These are phyloP conservation scores for Selenia dentaria DNA, from an alignment of 2,888 invertebrate species.

Conservation along the genomic window DNA sequence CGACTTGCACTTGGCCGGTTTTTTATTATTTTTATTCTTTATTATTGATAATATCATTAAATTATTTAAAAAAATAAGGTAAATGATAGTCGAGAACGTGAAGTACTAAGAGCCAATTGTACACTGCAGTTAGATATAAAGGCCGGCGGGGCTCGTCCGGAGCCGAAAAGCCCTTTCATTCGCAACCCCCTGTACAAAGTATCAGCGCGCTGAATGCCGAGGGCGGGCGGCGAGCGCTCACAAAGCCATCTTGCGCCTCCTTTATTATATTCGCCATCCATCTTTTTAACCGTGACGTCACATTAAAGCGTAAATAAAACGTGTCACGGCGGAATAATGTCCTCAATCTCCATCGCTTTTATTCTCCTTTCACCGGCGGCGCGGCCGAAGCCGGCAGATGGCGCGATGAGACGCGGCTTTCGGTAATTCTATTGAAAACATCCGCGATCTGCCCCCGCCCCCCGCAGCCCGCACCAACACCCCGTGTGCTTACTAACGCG, in stretches of 20 bases:
- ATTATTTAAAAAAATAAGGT: too few species aligned
- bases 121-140: too few species aligned
- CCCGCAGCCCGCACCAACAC: background rate
- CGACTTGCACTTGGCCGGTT: too few species aligned
- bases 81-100: too few species aligned
- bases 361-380: conserved; percentile 20
- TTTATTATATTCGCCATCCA: conserved; percentile 58
- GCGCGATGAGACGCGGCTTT: conserved; percentile 24
- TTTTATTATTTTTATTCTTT: too few species aligned
- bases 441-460: background rate
- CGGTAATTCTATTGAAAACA: conserved; percentile 21
- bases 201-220: conserved; percentile 36
- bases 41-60: too few species aligned
- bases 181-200: conserved; percentile 35
- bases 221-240: conserved; percentile 19
- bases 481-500: background rate
- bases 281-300: conserved; percentile 55
- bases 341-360: conserved; percentile 37
- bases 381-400: conserved; percentile 6
- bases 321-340: conserved; percentile 48
- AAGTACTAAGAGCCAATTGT: too few species aligned
- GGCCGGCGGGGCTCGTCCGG: too few species aligned
- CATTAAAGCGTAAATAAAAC: conserved; percentile 57
- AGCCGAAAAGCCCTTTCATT: conserved; percentile 41
- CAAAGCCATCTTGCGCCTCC: conserved; percentile 51